A percentile compares a stretch with the other conserved stretches of the same genome.
Conservation (phyloP, 2,113 vertebrate species). For the Rhagologus leucostigma region DNA sequence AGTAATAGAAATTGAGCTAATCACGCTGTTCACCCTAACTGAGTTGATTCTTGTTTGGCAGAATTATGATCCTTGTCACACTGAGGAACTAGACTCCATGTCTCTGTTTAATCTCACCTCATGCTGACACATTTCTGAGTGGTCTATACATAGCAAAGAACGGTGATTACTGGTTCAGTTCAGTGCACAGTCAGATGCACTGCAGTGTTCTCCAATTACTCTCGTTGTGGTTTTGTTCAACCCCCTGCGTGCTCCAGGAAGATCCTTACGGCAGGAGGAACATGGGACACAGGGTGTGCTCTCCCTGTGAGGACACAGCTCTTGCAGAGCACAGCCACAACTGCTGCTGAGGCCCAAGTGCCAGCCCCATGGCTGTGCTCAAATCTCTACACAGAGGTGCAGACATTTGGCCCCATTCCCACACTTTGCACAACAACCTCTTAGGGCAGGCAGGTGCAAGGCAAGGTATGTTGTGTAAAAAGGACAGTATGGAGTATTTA, state of each 20-base stretch:
- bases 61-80: neutral
- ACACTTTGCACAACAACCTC: neutral
- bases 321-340: neutral
- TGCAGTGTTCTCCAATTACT: accelerated
- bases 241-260: neutral
- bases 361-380: neutral
- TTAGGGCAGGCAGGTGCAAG: neutral
- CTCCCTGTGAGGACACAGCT: neutral
- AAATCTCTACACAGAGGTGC: neutral
- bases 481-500: neutral
- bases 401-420: neutral
- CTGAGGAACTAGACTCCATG: neutral
- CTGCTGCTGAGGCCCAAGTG: neutral
- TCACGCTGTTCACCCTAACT: neutral
- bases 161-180: neutral
- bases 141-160: neutral
- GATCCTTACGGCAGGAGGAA: neutral
- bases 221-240: neutral
- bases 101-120: neutral
- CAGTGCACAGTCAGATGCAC: neutral
- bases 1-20: neutral
- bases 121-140: neutral
- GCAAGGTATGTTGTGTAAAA: neutral
- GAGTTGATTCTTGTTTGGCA: neutral
- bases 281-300: accelerated